Evolutionary conservation across 2,113 vertebrate genomes (phyloP), one percentile per base, ranked within the genome.

Genomic region (Oreochromis niloticus): DNA sequence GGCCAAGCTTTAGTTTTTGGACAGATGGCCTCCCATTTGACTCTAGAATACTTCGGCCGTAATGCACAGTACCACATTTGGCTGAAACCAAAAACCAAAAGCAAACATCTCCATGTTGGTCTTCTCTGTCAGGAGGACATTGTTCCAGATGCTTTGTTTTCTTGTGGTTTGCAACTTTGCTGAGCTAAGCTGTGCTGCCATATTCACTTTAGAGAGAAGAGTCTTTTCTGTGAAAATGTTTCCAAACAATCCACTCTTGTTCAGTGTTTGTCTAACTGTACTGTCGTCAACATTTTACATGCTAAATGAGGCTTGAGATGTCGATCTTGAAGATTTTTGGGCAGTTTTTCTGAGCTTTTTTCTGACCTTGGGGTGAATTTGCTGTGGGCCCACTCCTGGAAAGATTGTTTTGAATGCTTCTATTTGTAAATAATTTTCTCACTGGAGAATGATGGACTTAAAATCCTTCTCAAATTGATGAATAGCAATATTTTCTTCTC

Each of bases 321-420:
- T 14, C 10, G 22, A 24, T 73, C 13, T 17, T 1, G 39, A 32
- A 2, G 7, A 9, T 27, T 46, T 27, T 1, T 2, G 5, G 36
- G 39, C 8, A 73, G 4, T 27, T 73, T 27, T 39, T 46, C 39
- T 17, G 9, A 46, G 39, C 8, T 43, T 73, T 27, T 9, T 43
- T 73, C 22, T 16, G n/a, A 46, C 8, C 66, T 2, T 16, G 46
- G 13, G 16, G 14, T 48, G 14, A 48, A 48, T 48, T 6, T 48
- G 16, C 41, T 73, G 22, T 10, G 2, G 0, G 2, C 41, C 19
- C 63, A 68, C n/a, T 24, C 4, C 36, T 41, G 4, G n/a, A 24
- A 68, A 68, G 34, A 68, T 68, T 68, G 10, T 13, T 39, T 39
- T 68, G 61, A 39, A 68, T 68, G 19, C 39, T 66, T 39, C 34